Evolutionary conservation across 2,113 vertebrate genomes (phyloP), one percentile per base, ranked within the genome.

Genomic region (Pogonocichla stellata): DNA sequence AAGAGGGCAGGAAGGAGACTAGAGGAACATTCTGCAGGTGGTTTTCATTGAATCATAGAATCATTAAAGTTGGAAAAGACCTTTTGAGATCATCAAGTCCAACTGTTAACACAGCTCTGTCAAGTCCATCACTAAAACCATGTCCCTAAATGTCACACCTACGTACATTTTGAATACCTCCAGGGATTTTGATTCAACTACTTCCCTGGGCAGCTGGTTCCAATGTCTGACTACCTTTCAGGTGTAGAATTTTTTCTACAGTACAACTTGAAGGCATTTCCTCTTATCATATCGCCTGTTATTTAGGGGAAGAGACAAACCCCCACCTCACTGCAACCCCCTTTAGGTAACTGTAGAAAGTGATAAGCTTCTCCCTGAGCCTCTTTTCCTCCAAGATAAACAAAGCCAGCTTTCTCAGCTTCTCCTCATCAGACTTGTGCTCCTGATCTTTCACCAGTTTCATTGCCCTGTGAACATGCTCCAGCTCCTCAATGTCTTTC

Each of bases 201-300:
- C 14, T 61, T 80, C 40, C 12, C 12, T 48, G 15, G 12, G 26
- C 15, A 61, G 6, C 1, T 14, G 6, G 12, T 80, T 73, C 18
- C 22, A 66, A 33, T 33, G 25, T 31, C 15, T 54, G 60, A 67
- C 31, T 45, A 24, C 2, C 4, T 22, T 66, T 42, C 19, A 31
- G 17, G 20, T 5, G 15, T 24, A 72, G 18, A 47, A 47, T 4
- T 31, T 53, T 85, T 60, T 61, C 22, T n/a, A n/a, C 23, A 12
- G 7, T 33, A 15, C 40, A 60, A 19, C 22, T 33, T 66, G 31
- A 47, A 65, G 31, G 7, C 8, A 42, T 67, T 85, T 85, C n/a
- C 3, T 60, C 33, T 40, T 53, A 29, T 34, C 24, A 25, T 17
- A 33, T 17, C 0, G 0, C 7, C 10, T 23, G 3, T 31, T 73